phyloP scores from a whole-genome alignment of 2,113 vertebrate genomes.

The Heterocephalus glaber region DNA sequence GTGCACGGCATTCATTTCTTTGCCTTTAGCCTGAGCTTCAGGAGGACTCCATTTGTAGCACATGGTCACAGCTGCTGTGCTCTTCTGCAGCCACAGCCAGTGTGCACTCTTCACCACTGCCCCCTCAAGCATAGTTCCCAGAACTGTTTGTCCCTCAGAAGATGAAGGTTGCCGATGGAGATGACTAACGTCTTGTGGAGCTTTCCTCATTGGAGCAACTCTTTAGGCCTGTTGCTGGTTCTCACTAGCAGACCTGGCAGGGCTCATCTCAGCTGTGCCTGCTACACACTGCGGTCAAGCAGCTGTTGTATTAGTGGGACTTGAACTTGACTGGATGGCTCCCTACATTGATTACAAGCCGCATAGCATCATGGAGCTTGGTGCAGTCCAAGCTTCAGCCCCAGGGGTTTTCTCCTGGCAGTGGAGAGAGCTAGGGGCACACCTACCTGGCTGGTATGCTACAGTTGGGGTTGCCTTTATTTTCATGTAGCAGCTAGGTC shows the following conservation, averaged over 20 bases:
- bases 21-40: conserved; percentile 53
- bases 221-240: neutral
- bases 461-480: neutral
- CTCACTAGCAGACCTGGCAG: neutral
- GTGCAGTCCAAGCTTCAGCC: neutral
- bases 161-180: neutral
- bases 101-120: neutral
- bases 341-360: neutral
- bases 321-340: neutral
- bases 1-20: conserved; percentile 69
- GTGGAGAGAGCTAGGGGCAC: neutral
- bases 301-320: neutral
- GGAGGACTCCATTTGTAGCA: conserved; percentile 12
- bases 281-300: rapidly evolving
- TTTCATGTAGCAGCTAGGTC: neutral
- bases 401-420: neutral
- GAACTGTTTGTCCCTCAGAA: conserved; percentile 68
- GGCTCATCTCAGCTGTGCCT: neutral
- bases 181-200: neutral
- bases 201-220: conserved; percentile 57
- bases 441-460: conserved; percentile 12
- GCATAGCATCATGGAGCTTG: neutral
- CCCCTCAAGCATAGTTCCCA: conserved; percentile 15
- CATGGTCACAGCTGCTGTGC: conserved; percentile 58
- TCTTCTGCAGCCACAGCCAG: conserved; percentile 46